Evolutionary conservation across 2,797 vertebrate species (phyloP), one percentile per base, ranked within the genome.

Genomic region (Spheniscus humboldti): DNA sequence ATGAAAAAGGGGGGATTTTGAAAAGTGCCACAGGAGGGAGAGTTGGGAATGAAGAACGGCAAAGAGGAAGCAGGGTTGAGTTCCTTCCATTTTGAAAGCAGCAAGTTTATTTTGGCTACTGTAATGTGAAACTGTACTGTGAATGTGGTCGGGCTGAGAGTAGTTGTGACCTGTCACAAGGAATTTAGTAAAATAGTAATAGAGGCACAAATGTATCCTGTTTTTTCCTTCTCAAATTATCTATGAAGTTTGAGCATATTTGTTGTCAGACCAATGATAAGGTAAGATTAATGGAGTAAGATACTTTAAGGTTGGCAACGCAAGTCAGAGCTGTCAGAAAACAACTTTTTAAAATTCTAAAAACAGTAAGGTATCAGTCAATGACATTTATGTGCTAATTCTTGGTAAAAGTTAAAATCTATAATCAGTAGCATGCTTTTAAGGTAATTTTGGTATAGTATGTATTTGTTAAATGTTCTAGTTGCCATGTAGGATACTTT

Each of bases 41-140:
- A 80, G 8, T 25, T 82, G 53, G 28, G 67, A 71, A 37, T 53
- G 55, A 85, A 68, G 86, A 84, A 59, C 6, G 1, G 45, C 47
- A 63, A 92, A 79, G 95, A 96, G 96, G 91, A 97, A 94, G 75
- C 78, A 77, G 75, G 41, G 39, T 45, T 78, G 79, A 75, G 92
- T 93, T 97, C 69, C 93, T 96, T 96, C 94, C 94, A 96, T 97
- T 96, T 96, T 94, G 91, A 96, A 94, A 94, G 78, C 95, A 88
- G 81, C 78, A 48, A 77, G 75, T 94, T 96, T 95, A 94, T 96
- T 97, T 96, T 95, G 91, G 92, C 87, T 90, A 43, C 78, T 90
- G 96, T 94, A 94, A 97, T 77, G 81, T 91, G 96, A 96, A 94
- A 95, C 96, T 96, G 76, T 45, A 37, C 94, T 73, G 67, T 89